Evolutionary conservation across 1,140 invertebrate genomes (phyloP), one percentile per base, ranked within the genome.

Genomic region (Scaptomyza hsui): DNA sequence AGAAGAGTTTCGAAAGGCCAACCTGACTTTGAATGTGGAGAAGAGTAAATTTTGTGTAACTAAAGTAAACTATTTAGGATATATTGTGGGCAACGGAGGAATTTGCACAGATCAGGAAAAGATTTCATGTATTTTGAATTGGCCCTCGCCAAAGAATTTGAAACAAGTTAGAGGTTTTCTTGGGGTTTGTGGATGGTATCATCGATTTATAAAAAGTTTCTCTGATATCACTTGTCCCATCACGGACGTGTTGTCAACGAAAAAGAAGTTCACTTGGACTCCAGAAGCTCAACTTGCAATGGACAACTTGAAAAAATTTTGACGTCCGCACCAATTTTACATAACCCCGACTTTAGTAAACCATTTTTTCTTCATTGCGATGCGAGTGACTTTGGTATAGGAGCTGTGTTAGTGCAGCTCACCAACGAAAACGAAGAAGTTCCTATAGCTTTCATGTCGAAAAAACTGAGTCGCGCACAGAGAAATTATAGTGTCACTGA

Each of bases 151-250:
- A 3, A 67, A 18, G n/a, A 51, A 60, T 10, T 4, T 45, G 4
- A 67, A 67, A 4, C 2, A 26, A 26, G 24, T 26, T 4, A 26
- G 24, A 26, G 24, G 24, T 26, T 26, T 26, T 26, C 24, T 26
- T 6, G 24, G 24, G 2, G 24, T 26, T 4, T 26, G 24, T 6
- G 24, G 24, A 4, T 26, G 24, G 24, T 26, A 26, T 4, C 24
- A 9, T 37, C 49, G 56, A 4, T 49, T 57, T 32, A 65, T 65
- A 10, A 1, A 49, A 16, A 65, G 42, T 5, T 63, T 53, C 7
- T 10, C 60, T 0, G 37, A 44, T 4, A 47, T 45, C 0, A 21
- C 45, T 5, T 44, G 21, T 24, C 24, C 47, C 1, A 51, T 61
- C 9, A 61, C 47, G 0, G 47, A 68, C 26, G 9, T 9, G 0